Evolutionary conservation across 1,140 invertebrate genomes (phyloP).

Genomic region (Rhagoletis pomonella): DNA sequence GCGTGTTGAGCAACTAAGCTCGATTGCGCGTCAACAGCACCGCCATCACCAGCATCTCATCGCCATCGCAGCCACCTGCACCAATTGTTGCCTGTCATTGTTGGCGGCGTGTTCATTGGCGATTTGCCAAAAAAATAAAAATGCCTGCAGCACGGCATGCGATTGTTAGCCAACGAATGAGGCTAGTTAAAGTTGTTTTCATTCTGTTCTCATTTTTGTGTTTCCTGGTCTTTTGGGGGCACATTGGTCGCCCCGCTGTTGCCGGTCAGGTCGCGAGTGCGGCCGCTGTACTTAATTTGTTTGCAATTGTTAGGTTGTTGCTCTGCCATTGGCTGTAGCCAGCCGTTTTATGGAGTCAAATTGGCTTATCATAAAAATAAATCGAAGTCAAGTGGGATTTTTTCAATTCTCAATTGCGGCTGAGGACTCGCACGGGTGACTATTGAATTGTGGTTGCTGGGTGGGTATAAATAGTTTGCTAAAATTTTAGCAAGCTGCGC

Average conservation of each 20-base stretch:
- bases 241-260: background rate
- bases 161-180: background rate
- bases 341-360: conserved; percentile 5
- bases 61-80: background rate
- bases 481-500: background rate
- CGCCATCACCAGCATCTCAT: too few relatives aligned
- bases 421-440: background rate
- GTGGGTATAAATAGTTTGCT: background rate
- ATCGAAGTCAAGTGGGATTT: conserved; percentile 24
- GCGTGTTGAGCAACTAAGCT: background rate
- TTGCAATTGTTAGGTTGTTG: background rate
- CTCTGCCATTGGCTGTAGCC: background rate
- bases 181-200: background rate
- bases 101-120: conserved; percentile 31
- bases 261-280: background rate
- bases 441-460: background rate
- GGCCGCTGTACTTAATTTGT: conserved; percentile 4
- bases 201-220: background rate
- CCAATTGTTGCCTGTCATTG: conserved; percentile 35
- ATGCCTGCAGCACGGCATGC: background rate
- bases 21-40: background rate
- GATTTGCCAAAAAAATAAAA: conserved; percentile 27
- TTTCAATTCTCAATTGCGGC: conserved; percentile 7
- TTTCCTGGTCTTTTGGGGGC: background rate
- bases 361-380: conserved; percentile 27